Conservation (phyloP, 2,888 invertebrate species). For the Cryptops parisi region DNA sequence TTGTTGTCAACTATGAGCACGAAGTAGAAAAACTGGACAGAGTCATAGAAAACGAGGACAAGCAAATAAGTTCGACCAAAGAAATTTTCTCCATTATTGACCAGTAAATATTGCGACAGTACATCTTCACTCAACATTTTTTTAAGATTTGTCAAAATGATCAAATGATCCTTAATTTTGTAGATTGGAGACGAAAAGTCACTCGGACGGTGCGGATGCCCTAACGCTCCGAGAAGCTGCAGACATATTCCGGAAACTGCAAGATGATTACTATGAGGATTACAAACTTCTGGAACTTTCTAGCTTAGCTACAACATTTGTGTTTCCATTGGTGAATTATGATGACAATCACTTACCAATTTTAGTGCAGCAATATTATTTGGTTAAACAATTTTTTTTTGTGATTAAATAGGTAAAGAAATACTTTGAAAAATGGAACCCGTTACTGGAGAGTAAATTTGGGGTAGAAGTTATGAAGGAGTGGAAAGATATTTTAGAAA, state of each 20-base stretch:
- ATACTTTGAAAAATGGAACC: slow-evolving; percentile 61
- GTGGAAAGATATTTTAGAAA: slow-evolving; percentile 34
- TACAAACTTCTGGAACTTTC: slow-evolving; percentile 73
- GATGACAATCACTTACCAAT: no score
- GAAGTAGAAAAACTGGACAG: slow-evolving; percentile 57
- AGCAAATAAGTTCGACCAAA: slow-evolving; percentile 54
- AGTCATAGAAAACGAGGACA: slow-evolving; percentile 53
- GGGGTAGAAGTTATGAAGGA: slow-evolving; percentile 32
- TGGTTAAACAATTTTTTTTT: slow-evolving; percentile 30
- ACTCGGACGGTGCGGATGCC: slow-evolving; percentile 30
- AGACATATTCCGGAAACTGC: slow-evolving; percentile 41
- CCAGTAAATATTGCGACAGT: no score
- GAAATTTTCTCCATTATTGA: slow-evolving; percentile 53
- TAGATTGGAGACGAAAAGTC: slow-evolving; percentile 20
- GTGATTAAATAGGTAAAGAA: slow-evolving; percentile 64
- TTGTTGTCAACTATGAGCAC: slow-evolving; percentile 58
- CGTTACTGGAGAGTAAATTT: slow-evolving; percentile 40
- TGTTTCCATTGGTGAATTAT: slow-evolving; percentile 61
- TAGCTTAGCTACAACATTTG: slow-evolving; percentile 65
- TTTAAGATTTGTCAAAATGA: slow-evolving; percentile 1
- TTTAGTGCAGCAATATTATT: no score
- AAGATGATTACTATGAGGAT: slow-evolving; percentile 51
- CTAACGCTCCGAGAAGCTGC: slow-evolving; percentile 45
- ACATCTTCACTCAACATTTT: no score
- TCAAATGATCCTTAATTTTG: no score